Evolutionary conservation across 2,888 invertebrate species (phyloP).

Genomic region (Xylocampa areola): DNA sequence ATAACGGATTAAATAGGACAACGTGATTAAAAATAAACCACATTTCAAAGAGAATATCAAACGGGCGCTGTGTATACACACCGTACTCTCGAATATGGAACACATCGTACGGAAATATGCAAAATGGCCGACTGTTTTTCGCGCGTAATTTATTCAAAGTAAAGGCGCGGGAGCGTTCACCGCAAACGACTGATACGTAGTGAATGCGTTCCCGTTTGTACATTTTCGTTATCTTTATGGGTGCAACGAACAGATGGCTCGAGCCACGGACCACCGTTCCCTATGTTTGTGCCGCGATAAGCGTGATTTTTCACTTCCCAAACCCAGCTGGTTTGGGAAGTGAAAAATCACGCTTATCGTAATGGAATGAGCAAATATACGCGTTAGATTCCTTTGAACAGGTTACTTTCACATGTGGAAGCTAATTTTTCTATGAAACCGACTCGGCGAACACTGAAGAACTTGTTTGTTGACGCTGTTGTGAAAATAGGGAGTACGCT

Average conservation of each 20-base stretch:
- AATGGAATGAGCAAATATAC: conserved; percentile 83
- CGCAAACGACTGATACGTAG: conserved; percentile 80
- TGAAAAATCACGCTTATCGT: conserved; percentile 89
- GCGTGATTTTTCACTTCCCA: conserved; percentile 89
- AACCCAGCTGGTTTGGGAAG: conserved; percentile 86
- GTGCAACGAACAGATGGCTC: conserved; percentile 89
- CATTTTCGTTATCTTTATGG: conserved; percentile 87
- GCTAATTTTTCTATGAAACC: conserved; percentile 81
- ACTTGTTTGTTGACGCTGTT: conserved; percentile 56
- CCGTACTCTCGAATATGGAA: conserved; percentile 88
- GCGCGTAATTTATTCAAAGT: conserved; percentile 78
- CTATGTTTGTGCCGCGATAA: conserved; percentile 84
- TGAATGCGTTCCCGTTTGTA: conserved; percentile 84
- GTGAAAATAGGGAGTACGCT: conserved; percentile 45
- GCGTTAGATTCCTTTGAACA: conserved; percentile 76
- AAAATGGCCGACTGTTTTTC: conserved; percentile 86
- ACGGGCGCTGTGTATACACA: conserved; percentile 80
- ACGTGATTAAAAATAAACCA: conserved; percentile 89
- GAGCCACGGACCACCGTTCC: conserved; percentile 82
- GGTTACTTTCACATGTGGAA: conserved; percentile 75
- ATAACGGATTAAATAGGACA: conserved; percentile 90
- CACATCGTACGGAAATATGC: conserved; percentile 87
- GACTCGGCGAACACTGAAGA: conserved; percentile 55
- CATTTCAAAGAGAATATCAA: conserved; percentile 87
- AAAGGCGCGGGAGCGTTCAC: conserved; percentile 74